phyloP scores from a whole-genome alignment of 2,797 vertebrate genomes.

The Hippocampus kuda region DNA sequence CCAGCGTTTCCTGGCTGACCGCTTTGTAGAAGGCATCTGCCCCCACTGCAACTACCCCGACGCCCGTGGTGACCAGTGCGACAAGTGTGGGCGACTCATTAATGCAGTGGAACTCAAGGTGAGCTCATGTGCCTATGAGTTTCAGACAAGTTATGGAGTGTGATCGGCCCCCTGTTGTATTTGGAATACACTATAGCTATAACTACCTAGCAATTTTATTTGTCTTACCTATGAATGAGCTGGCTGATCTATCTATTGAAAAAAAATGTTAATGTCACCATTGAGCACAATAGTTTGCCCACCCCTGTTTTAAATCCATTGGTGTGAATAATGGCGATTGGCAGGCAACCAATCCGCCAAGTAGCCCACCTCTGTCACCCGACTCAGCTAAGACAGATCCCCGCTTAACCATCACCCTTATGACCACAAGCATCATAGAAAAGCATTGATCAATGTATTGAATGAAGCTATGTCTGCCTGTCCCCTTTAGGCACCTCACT shows the following conservation, averaged over 20 bases:
- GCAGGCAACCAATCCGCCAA: too few species aligned
- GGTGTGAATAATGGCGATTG: too few species aligned
- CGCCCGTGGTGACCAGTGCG: constrained; percentile 93
- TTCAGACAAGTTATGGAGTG: neutral
- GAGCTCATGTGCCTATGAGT: constrained; percentile 5
- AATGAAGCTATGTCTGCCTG: neutral
- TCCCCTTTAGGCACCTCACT: constrained; percentile 75
- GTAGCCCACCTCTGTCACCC: too few species aligned
- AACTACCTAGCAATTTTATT: too few species aligned
- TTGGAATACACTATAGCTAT: neutral
- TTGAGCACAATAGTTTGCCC: too few species aligned
- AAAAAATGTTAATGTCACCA: too few species aligned
- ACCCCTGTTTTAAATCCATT: too few species aligned
- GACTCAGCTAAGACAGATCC: too few species aligned
- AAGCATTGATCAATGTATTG: neutral
- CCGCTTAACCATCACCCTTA: too few species aligned
- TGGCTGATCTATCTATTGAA: too few species aligned
- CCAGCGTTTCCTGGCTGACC: constrained; percentile 85
- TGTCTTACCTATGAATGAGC: too few species aligned
- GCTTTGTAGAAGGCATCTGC: constrained; percentile 89
- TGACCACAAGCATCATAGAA: neutral
- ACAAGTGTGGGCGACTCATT: constrained; percentile 90
- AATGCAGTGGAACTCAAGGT: constrained; percentile 92
- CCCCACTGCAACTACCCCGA: constrained; percentile 83
- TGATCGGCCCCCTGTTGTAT: neutral